Conservation (phyloP, 2,113 vertebrate genomes). For the Litocranius walleri region DNA sequence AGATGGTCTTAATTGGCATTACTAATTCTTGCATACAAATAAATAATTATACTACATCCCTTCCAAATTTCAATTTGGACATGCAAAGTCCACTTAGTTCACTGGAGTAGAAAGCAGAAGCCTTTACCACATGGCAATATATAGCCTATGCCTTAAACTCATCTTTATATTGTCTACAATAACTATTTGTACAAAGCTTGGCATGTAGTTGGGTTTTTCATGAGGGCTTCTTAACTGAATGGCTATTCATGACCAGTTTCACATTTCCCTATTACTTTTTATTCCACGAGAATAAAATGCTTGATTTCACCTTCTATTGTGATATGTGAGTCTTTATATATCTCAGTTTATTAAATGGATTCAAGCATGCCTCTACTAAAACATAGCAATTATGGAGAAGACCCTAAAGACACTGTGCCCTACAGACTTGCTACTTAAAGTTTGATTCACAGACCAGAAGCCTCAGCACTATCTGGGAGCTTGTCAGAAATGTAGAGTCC, state of each 20-base stretch:
- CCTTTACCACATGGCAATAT: not conserved
- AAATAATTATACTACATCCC: conserved; percentile 54
- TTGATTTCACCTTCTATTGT: not conserved
- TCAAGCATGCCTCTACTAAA: not conserved
- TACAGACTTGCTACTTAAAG: not conserved
- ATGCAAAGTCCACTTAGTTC: conserved; percentile 35
- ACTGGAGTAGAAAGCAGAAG: conserved; percentile 39
- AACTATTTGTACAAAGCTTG: not conserved
- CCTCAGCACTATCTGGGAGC: not conserved
- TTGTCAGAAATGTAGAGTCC: not conserved
- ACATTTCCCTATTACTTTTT: conserved; percentile 19
- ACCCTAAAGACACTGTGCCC: not conserved
- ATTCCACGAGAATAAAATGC: conserved; percentile 16
- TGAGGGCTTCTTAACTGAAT: not conserved
- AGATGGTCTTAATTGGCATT: conserved; percentile 59
- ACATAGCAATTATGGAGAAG: not conserved
- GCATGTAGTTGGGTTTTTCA: not conserved
- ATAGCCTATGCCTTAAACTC: not conserved
- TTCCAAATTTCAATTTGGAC: conserved; percentile 55
- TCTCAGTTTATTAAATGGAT: not conserved
- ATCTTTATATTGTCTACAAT: not conserved
- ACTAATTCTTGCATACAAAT: conserved; percentile 58
- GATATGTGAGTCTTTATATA: not conserved
- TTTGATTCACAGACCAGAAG: not conserved
- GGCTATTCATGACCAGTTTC: not conserved